phyloP scores from a whole-genome alignment of 1,140 invertebrate genomes.

The Pachyrhynchus sulphureomaculatus region DNA sequence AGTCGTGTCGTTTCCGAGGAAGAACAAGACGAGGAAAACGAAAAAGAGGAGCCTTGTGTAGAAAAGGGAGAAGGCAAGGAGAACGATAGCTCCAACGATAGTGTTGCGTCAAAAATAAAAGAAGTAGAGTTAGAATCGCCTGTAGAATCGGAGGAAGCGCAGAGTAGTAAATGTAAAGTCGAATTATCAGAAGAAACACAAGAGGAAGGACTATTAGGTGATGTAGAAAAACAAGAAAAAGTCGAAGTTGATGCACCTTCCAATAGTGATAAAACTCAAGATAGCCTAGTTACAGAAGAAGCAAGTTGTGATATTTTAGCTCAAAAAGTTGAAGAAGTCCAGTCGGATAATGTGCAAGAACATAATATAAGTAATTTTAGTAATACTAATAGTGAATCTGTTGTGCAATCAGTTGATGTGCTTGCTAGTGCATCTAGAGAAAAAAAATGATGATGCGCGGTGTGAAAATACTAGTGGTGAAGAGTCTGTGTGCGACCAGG shows the following conservation, averaged over 20 bases:
- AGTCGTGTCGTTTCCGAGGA: not conserved
- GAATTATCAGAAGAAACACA: not conserved
- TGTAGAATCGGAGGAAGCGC: not conserved
- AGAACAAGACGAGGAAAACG: not conserved
- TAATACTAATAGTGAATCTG: slow-evolving; percentile 4
- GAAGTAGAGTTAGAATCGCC: not conserved
- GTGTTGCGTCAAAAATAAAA: not conserved
- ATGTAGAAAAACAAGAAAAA: not conserved
- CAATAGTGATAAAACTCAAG: not conserved
- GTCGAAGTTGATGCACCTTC: not conserved
- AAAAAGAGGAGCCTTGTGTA: not conserved
- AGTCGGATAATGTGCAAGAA: slow-evolving; percentile 17
- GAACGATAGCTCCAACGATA: not conserved
- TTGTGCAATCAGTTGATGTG: slow-evolving; percentile 21
- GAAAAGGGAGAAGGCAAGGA: not conserved
- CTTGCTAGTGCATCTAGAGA: not conserved
- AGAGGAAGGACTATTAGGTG: not conserved
- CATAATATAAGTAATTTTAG: slow-evolving; percentile 13
- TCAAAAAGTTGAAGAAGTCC: slow-evolving; percentile 3
- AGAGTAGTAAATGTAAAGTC: not conserved
- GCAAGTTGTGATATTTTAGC: slow-evolving; percentile 7
- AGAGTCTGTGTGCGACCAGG: slow-evolving; percentile 20
- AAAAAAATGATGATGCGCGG: slow-evolving; percentile 19
- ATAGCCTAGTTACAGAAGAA: not conserved
- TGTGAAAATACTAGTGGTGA: slow-evolving; percentile 9